phyloP scores from a whole-genome alignment of 2,888 invertebrate genomes.

The Cephus pulcher region DNA sequence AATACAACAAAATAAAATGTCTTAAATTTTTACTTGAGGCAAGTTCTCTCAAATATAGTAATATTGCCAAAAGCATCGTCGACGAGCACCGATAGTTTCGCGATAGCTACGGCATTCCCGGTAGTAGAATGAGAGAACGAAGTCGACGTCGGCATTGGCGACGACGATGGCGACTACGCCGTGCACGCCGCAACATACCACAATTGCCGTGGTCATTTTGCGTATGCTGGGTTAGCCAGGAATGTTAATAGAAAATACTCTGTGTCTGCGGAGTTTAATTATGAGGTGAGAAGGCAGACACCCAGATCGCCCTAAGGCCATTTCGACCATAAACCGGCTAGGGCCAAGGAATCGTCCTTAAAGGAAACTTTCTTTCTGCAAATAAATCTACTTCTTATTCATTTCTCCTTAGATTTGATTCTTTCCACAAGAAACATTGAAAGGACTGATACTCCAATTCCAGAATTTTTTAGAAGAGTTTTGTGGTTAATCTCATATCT shows the following conservation, averaged over 20 bases:
- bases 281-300: constrained; percentile 38
- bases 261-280: constrained; percentile 57
- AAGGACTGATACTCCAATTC: neutral
- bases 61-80: neutral
- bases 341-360: neutral
- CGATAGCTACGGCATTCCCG: neutral
- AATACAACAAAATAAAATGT: too few relatives aligned
- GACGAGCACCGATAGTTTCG: neutral
- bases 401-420: neutral
- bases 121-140: constrained; percentile 2
- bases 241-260: constrained; percentile 65
- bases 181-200: constrained; percentile 37
- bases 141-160: constrained; percentile 1
- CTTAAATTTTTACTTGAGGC: neutral
- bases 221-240: constrained; percentile 57
- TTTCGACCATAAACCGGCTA: neutral
- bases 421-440: neutral
- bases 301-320: constrained; percentile 23
- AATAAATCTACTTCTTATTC: neutral
- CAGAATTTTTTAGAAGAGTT: neutral
- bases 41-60: neutral
- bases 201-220: constrained; percentile 58
- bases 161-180: neutral
- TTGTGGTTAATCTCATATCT: too few relatives aligned
- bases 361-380: neutral